Conservation (phyloP, 2,113 vertebrate genomes). For the Setophaga coronata region DNA sequence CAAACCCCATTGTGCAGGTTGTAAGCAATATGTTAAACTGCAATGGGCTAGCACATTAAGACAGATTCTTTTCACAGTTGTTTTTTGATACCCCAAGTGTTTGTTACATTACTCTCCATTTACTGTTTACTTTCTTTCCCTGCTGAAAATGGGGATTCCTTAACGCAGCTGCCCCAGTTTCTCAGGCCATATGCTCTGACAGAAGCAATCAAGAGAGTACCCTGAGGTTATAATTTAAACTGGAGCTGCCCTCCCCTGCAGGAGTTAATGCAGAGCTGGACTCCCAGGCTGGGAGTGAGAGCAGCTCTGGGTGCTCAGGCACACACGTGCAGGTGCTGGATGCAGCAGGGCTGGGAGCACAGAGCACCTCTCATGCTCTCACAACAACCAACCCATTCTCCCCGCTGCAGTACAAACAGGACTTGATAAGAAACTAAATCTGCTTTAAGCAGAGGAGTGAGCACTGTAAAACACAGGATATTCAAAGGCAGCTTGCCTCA, state of each 20-base stretch:
- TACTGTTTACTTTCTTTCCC: constrained; percentile 82
- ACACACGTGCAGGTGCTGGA: not conserved
- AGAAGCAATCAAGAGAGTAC: constrained; percentile 52
- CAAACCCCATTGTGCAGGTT: constrained; percentile 82
- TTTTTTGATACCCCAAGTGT: constrained; percentile 82
- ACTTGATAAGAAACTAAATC: not conserved
- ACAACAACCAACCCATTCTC: not conserved
- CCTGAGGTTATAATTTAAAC: not conserved
- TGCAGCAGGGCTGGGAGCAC: not conserved
- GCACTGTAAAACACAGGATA: not conserved
- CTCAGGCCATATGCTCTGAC: constrained; percentile 50
- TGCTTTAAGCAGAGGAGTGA: not conserved
- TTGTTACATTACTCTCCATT: constrained; percentile 84
- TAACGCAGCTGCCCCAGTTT: constrained; percentile 71
- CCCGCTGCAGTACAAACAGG: not conserved
- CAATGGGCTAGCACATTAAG: constrained; percentile 82
- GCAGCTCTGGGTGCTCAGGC: not conserved
- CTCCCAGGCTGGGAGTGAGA: not conserved
- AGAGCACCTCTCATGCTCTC: not conserved
- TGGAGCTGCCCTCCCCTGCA: not conserved
- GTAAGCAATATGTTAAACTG: constrained; percentile 90
- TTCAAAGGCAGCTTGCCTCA: not conserved
- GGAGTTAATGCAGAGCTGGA: not conserved
- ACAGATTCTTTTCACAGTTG: constrained; percentile 82
- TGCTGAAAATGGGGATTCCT: constrained; percentile 77